Evolutionary conservation across 2,888 invertebrate genomes (phyloP).

Genomic region (Amblyteles armatorius): DNA sequence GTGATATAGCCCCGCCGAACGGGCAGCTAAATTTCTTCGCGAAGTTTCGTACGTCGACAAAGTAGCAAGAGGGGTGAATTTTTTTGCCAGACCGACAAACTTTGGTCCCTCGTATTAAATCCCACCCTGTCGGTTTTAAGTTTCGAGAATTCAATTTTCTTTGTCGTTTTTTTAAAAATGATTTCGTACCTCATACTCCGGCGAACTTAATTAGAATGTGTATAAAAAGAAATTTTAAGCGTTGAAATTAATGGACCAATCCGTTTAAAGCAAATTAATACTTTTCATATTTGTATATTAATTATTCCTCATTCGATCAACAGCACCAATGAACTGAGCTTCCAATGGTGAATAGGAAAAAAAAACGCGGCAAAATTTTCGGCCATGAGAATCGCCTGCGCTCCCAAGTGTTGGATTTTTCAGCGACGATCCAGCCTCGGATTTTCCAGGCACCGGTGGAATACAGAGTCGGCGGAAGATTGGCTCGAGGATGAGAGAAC

Average conservation of each 20-base stretch:
- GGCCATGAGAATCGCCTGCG: neutral
- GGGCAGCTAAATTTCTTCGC: neutral
- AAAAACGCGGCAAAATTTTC: neutral
- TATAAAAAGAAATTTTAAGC: too few species aligned
- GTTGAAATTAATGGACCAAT: too few species aligned
- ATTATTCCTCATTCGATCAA: too few species aligned
- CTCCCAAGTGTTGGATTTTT: conserved; percentile 7
- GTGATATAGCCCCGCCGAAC: neutral
- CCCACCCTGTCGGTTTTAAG: too few species aligned
- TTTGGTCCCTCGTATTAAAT: too few species aligned
- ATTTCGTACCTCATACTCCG: too few species aligned
- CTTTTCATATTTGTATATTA: too few species aligned
- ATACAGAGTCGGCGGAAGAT: conserved; percentile 39
- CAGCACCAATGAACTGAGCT: too few species aligned
- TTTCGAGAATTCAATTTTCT: too few species aligned
- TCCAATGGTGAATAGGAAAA: neutral
- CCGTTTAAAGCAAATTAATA: too few species aligned
- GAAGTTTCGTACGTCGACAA: neutral
- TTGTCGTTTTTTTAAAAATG: too few species aligned
- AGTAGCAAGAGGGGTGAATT: neutral
- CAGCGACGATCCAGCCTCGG: neutral
- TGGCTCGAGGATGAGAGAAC: conserved; percentile 35
- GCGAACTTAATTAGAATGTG: too few species aligned
- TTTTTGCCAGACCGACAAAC: neutral
- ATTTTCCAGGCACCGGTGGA: conserved; percentile 30